Base-by-base conservation (phyloP, 1,140 invertebrate genomes). In the Brachionus paranguensis region DNA sequence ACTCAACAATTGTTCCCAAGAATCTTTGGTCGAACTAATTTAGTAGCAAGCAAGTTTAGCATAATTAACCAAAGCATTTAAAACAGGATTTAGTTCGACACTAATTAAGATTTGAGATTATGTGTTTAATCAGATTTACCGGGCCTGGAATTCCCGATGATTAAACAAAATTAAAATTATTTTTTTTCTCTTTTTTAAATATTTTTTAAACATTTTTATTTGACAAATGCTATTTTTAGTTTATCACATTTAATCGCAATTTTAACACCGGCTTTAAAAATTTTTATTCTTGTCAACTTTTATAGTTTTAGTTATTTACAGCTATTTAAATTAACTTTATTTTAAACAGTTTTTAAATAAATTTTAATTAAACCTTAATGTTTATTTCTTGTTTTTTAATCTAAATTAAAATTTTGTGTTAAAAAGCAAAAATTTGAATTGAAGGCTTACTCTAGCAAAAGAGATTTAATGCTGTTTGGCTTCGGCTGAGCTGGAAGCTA, bases 251-350 rank as follows among this genome's bases (percentile, higher is more conserved):
- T 45, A 11, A 17, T 74, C 17, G 37, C 17, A 74, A 74, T 24
- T 24, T 37, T 11, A 74, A 74, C 12, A 74, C 70, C 70, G 70
- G 70, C 70, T 74, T 74, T 74, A 74, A 74, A 24, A 17, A 43
- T 45, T 74, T 68, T 68, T 29, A 43, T 72, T n/a, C 37, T 8
- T 43, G 41, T 43, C 70, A 43, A 74, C n/a, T 43, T 43, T 43
- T 74, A 43, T 74, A 74, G 20, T 68, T 68, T 33, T 24, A 33
- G 17, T 68, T 68, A 68, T 29, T 64, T 70, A 70, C 65, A 70
- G 65, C 65, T 70, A 74, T 74, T 74, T 68, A n/a, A 29, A 33
- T 33, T 12, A 24, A 27, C 37, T 72, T 37, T 72, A 33, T 72
- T 72, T 43, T 43, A 7, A 43, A 17, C 12, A 17, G 8, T 72